phyloP scores from a whole-genome alignment of 2,797 vertebrate species.

The Morus bassanus region DNA sequence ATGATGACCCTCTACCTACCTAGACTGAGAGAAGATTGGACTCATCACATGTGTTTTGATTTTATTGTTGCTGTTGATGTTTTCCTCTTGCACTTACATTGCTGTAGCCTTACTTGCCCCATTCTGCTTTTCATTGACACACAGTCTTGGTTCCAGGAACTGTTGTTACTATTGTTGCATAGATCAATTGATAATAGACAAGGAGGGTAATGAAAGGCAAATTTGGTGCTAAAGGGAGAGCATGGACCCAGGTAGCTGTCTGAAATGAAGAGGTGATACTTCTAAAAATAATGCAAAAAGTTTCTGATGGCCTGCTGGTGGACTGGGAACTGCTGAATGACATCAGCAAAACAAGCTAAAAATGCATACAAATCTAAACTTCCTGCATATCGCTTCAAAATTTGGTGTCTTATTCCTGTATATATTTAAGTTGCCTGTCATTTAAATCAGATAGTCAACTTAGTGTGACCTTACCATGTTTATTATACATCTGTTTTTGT shows the following conservation, averaged over 20 bases:
- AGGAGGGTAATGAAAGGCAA: neutral
- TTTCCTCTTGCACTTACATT: conserved; percentile 69
- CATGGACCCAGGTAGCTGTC: neutral
- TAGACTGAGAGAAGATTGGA: conserved; percentile 69
- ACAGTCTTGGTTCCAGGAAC: conserved; percentile 58
- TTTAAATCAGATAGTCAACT: neutral
- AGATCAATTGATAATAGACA: neutral
- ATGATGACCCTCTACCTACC: conserved; percentile 94
- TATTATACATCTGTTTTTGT: conserved; percentile 37
- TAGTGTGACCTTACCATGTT: neutral
- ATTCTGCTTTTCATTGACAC: conserved; percentile 60
- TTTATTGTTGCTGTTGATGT: conserved; percentile 27
- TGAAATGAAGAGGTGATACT: neutral
- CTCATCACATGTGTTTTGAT: neutral
- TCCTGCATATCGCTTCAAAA: neutral
- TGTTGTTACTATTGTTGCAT: neutral
- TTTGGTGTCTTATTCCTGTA: neutral
- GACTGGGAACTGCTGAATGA: neutral
- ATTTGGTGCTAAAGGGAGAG: neutral
- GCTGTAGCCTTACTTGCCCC: conserved; percentile 72
- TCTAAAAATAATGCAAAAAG: neutral
- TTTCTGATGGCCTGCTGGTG: neutral
- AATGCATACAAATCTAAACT: neutral
- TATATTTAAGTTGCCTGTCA: neutral
- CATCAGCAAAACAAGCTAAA: neutral